Conservation (phyloP, 2,888 invertebrate species). For the Candidula unifasciata region DNA sequence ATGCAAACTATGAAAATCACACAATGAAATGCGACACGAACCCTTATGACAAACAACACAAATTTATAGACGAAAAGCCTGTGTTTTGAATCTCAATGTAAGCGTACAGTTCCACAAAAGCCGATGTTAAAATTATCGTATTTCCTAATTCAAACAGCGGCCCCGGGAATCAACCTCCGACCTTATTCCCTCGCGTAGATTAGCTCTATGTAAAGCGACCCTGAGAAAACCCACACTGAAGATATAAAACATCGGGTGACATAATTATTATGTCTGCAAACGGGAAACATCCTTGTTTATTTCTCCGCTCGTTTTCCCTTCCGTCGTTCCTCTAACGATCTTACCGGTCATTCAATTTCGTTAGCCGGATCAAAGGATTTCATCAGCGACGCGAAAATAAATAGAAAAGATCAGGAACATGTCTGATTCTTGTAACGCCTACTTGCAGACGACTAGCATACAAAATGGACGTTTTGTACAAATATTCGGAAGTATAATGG, state of each 20-base stretch:
- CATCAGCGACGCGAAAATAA: not conserved
- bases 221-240: not conserved
- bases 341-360: constrained; percentile 14
- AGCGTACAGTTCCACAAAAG: not conserved
- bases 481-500: not conserved
- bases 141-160: not conserved
- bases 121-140: not conserved
- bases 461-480: constrained; percentile 5
- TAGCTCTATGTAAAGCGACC: not conserved
- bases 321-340: not conserved
- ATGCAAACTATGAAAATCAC: too few species aligned
- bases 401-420: not conserved
- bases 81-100: not conserved
- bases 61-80: not conserved
- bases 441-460: not conserved
- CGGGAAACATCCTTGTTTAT: not conserved
- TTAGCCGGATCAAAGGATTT: not conserved
- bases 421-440: not conserved
- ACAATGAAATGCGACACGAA: too few species aligned
- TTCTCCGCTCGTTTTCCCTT: not conserved
- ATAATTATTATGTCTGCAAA: not conserved
- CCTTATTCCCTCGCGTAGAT: not conserved
- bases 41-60: too few species aligned
- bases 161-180: not conserved
- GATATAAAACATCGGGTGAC: not conserved